These are phyloP conservation scores for Drosophila formosana DNA, from an alignment of 2,888 invertebrate genomes.

Conservation along the genomic window DNA sequence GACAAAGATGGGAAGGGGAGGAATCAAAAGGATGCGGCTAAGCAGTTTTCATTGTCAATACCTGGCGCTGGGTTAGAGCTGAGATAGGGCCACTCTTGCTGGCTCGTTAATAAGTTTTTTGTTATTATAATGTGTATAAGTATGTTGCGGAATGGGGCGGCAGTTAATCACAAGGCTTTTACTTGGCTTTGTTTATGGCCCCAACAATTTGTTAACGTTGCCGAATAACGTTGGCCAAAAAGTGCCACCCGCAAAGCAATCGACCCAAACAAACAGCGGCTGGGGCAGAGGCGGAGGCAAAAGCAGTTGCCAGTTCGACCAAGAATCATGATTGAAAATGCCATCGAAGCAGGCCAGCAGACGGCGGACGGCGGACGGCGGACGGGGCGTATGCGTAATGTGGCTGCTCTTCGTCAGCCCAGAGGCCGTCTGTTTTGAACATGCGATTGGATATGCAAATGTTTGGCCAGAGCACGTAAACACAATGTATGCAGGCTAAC, in stretches of 20 bases:
- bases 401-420: conserved; percentile 16
- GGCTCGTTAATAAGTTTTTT: conserved; percentile 47
- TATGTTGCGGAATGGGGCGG: conserved; percentile 21
- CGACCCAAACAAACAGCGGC: conserved; percentile 52
- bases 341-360: conserved; percentile 8
- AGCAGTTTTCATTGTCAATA: conserved; percentile 17
- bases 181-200: conserved; percentile 46
- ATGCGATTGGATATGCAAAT: conserved; percentile 61
- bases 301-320: too few species aligned
- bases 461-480: conserved; percentile 41
- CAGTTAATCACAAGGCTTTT: conserved; percentile 46
- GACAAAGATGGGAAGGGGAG: too few species aligned
- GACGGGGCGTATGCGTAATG: conserved; percentile 55
- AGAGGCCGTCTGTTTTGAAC: conserved; percentile 28
- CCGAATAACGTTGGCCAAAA: conserved; percentile 23
- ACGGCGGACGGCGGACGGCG: conserved; percentile 1
- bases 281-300: neutral
- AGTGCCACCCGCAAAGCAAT: conserved; percentile 48
- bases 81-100: conserved; percentile 29
- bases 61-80: conserved; percentile 2
- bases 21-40: neutral
- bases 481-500: conserved; percentile 18
- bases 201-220: conserved; percentile 59
- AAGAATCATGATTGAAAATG: conserved; percentile 52
- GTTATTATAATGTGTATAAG: conserved; percentile 31